phyloP scores from a whole-genome alignment of 2,888 invertebrate genomes.

The Macrophya alboannulata region DNA sequence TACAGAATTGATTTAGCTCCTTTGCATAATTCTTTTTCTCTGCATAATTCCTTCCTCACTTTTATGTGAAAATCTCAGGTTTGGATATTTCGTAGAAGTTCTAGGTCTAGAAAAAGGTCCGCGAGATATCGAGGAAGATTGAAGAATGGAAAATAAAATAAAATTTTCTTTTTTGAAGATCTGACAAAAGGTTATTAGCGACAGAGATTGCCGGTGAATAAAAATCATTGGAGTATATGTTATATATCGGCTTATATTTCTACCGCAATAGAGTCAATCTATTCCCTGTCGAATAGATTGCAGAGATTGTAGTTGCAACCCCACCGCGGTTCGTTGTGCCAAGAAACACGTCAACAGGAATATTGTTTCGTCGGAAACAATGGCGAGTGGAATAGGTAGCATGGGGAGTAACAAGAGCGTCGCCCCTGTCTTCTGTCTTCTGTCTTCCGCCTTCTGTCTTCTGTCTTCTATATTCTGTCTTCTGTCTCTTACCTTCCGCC shows the following conservation, averaged over 20 bases:
- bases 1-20: neutral
- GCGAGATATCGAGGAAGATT: neutral
- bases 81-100: neutral
- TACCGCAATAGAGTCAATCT: slow-evolving; percentile 26
- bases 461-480: neutral
- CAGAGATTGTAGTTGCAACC: slow-evolving; percentile 8
- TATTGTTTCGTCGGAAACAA: slow-evolving; percentile 48
- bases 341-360: slow-evolving; percentile 47
- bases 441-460: neutral
- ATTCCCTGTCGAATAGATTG: slow-evolving; percentile 27
- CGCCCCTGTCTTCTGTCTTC: slow-evolving; percentile 11
- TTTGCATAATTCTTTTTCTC: neutral
- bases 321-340: neutral
- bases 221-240: neutral
- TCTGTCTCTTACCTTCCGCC: neutral
- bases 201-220: neutral
- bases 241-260: neutral
- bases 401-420: slow-evolving; percentile 14
- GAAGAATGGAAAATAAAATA: too few species aligned
- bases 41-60: neutral
- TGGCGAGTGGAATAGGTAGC: slow-evolving; percentile 42
- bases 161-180: neutral
- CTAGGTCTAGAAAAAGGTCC: neutral
- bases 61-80: neutral
- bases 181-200: neutral